Evolutionary conservation across 2,113 vertebrate genomes (phyloP).

Genomic region (Centrocercus urophasianus): DNA sequence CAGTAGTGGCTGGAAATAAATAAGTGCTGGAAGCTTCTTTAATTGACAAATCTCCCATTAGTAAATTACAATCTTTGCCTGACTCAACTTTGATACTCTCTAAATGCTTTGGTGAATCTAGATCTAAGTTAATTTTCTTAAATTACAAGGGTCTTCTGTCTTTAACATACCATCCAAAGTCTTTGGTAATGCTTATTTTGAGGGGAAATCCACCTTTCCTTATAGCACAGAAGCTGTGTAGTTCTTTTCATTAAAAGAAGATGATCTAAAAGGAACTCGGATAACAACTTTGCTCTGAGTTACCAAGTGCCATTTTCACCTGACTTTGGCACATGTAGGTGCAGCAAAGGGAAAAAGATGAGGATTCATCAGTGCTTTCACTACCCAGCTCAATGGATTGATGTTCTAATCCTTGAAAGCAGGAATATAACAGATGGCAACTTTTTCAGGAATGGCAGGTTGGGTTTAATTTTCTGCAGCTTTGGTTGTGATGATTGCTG

Average conservation of each 20-base stretch:
- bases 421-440: background rate
- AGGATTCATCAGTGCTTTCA: background rate
- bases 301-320: accelerated
- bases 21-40: background rate
- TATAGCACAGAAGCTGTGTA: background rate
- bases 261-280: background rate
- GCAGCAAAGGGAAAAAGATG: background rate
- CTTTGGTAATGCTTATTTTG: background rate
- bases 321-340: background rate
- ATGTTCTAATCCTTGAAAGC: background rate
- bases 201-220: background rate
- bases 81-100: too few species aligned
- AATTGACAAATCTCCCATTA: background rate
- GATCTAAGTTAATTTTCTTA: background rate
- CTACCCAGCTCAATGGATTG: too few species aligned
- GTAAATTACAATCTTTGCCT: too few species aligned
- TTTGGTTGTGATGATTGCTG: background rate
- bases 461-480: background rate
- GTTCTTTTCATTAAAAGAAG: background rate
- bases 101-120: background rate
- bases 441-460: accelerated
- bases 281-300: background rate
- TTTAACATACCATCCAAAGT: background rate
- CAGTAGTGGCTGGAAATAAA: background rate
- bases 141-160: background rate